A percentile compares a stretch with the other conserved stretches of the same genome.
Conservation (phyloP, 2,113 vertebrate genomes). For the Platichthys flesus region DNA sequence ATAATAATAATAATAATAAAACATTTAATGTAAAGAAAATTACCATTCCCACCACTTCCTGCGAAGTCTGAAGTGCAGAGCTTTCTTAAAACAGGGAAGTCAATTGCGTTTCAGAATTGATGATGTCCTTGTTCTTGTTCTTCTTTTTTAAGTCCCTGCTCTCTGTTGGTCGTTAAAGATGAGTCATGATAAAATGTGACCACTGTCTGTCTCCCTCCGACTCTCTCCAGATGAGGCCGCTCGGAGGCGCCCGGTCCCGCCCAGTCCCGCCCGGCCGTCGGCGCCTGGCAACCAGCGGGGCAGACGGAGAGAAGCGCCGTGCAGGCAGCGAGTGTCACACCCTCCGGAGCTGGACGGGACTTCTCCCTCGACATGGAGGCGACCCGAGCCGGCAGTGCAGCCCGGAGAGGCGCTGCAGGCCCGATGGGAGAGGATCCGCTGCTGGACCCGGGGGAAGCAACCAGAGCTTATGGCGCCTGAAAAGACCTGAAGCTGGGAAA, state of each 20-base stretch:
- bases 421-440: constrained; percentile 92
- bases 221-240: neutral
- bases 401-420: constrained; percentile 78
- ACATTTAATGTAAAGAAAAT: too few relatives aligned
- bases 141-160: too few relatives aligned
- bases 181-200: neutral
- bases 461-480: too few relatives aligned
- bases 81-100: too few relatives aligned
- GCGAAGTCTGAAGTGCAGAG: too few relatives aligned
- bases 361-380: constrained; percentile 41
- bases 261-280: neutral
- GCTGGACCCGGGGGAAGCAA: constrained; percentile 83
- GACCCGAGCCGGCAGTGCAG: constrained; percentile 75
- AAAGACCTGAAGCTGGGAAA: neutral
- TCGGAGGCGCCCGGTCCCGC: neutral
- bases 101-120: too few relatives aligned
- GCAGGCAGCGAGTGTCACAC: constrained; percentile 39
- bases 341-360: constrained; percentile 43
- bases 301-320: constrained; percentile 27
- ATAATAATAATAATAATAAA: too few relatives aligned
- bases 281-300: constrained; percentile 34
- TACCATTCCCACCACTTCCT: too few relatives aligned
- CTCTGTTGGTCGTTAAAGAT: neutral
- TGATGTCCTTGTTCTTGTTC: too few relatives aligned
- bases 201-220: neutral